Evolutionary conservation across 2,888 invertebrate genomes (phyloP).

Genomic region (Apotomis capreana): DNA sequence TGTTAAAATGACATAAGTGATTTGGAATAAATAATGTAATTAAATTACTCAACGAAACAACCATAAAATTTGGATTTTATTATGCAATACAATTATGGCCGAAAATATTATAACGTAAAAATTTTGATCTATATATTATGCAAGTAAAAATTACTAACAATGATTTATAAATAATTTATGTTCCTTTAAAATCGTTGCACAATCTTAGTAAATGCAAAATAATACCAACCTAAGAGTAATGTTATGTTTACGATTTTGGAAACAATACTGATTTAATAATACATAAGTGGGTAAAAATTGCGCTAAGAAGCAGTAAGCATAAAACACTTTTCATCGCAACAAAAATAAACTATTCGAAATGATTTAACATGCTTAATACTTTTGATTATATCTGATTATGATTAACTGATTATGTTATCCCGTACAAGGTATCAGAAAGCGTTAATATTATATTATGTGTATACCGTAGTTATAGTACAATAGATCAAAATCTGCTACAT

Average conservation of each 20-base stretch:
- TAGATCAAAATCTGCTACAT: constrained; percentile 39
- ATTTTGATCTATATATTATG: constrained; percentile 41
- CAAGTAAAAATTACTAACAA: constrained; percentile 35
- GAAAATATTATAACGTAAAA: constrained; percentile 44
- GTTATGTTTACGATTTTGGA: constrained; percentile 35
- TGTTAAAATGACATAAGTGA: constrained; percentile 40
- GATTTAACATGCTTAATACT: constrained; percentile 71
- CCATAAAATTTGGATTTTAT: constrained; percentile 37
- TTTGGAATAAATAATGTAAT: constrained; percentile 30
- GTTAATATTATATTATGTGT: constrained; percentile 1
- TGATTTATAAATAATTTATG: constrained; percentile 39
- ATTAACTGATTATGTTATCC: constrained; percentile 27
- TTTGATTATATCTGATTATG: constrained; percentile 3
- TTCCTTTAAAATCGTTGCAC: constrained; percentile 36
- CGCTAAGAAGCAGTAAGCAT: constrained; percentile 44
- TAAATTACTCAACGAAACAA: constrained; percentile 33
- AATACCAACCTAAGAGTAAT: constrained; percentile 35
- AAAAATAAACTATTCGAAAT: constrained; percentile 80
- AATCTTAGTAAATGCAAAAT: constrained; percentile 41
- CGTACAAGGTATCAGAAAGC: constrained; percentile 24
- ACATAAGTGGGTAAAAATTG: constrained; percentile 36
- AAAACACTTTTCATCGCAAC: constrained; percentile 64
- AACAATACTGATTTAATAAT: constrained; percentile 41
- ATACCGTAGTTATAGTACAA: constrained; percentile 31
- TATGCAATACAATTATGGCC: constrained; percentile 45